These are phyloP conservation scores for Scaptomyza cyrtandrae DNA, from an alignment of 2,888 invertebrate species.

Conservation along the genomic window DNA sequence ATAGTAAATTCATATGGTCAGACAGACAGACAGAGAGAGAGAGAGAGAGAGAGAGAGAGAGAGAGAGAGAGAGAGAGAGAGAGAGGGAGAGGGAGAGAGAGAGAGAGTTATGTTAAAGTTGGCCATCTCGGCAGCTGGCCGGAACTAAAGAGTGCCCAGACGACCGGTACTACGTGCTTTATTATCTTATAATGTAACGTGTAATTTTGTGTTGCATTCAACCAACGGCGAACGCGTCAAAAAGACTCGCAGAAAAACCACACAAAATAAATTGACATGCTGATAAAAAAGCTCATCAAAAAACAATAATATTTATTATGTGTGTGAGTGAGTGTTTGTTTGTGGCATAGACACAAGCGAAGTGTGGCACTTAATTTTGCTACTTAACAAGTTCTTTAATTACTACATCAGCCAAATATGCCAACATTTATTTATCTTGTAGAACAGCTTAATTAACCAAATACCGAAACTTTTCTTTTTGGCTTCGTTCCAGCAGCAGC, in stretches of 20 bases:
- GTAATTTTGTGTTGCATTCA: constrained; percentile 59
- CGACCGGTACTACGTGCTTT: constrained; percentile 64
- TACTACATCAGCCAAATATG: constrained; percentile 6
- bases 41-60: neutral
- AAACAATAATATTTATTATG: constrained; percentile 21
- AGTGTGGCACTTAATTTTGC: constrained; percentile 24
- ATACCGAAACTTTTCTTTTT: neutral
- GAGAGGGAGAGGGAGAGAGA: neutral
- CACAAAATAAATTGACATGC: constrained; percentile 60
- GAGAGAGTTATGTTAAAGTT: neutral
- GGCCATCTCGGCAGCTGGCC: constrained; percentile 40
- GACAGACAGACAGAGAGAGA: constrained; percentile 18
- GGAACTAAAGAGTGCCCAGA: constrained; percentile 47
- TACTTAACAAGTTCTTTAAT: constrained; percentile 29
- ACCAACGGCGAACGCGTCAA: constrained; percentile 5
- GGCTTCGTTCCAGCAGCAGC: neutral
- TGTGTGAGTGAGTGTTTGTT: neutral
- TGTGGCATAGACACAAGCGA: neutral
- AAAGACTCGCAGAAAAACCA: constrained; percentile 2
- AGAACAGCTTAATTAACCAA: neutral
- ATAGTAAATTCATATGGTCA: neutral
- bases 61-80: constrained; percentile 15
- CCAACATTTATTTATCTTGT: constrained; percentile 20
- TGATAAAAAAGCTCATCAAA: constrained; percentile 58
- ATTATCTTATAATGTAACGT: constrained; percentile 66